Percentiles rank a stretch among this genome's conserved stretches.
Conservation (phyloP, 2,797 vertebrate species). For the Vultur gryphus region DNA sequence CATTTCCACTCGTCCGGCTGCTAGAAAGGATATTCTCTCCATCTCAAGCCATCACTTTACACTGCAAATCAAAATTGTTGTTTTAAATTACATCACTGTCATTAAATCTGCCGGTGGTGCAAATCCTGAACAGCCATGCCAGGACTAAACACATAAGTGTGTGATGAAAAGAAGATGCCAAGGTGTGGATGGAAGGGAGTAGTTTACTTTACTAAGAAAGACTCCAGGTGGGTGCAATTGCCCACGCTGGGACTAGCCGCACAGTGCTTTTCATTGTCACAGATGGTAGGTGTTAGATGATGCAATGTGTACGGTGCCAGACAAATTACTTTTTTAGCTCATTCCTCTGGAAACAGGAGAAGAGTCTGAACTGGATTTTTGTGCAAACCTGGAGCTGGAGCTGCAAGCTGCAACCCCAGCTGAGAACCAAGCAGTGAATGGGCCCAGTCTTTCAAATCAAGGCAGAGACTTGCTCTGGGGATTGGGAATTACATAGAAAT, state of each 20-base stretch:
- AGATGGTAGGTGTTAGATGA: conserved; percentile 64
- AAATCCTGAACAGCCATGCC: conserved; percentile 4
- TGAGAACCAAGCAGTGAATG: not conserved
- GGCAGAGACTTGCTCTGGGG: not conserved
- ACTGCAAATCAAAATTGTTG: conserved; percentile 22
- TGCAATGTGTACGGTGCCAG: conserved; percentile 37
- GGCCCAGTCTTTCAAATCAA: not conserved
- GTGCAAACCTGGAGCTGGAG: conserved; percentile 18
- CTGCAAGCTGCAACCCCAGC: not conserved
- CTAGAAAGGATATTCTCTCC: not conserved
- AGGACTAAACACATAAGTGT: not conserved
- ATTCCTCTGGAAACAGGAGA: conserved; percentile 38
- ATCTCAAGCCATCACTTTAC: not conserved
- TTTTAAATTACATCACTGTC: conserved; percentile 57
- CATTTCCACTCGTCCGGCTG: not conserved
- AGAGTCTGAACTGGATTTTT: conserved; percentile 55
- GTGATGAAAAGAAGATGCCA: conserved; percentile 50
- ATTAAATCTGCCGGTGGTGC: conserved; percentile 19
- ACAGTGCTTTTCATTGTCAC: conserved; percentile 57
- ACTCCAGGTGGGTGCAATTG: conserved; percentile 52
- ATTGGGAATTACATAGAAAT: not conserved
- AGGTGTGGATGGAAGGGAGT: conserved; percentile 20
- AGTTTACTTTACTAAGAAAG: conserved; percentile 22
- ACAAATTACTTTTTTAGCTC: conserved; percentile 52
- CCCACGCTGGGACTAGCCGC: not conserved